Percentiles rank a stretch among this genome's conserved stretches.
Conservation (phyloP, 1,140 invertebrate species). For the Samia ricini region DNA sequence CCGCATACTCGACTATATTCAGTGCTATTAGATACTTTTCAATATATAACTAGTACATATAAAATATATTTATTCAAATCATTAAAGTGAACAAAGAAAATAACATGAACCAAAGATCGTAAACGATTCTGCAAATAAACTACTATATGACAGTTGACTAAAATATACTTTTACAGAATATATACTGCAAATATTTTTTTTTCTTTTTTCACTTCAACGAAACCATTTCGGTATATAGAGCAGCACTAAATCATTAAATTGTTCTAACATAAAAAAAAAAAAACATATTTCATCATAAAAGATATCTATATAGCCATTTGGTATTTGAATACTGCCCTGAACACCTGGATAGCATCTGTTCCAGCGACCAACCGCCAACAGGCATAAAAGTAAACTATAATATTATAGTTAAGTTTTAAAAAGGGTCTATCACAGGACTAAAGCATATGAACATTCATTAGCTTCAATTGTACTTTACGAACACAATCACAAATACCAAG, state of each 20-base stretch:
- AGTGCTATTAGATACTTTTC: background rate
- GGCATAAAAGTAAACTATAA: background rate
- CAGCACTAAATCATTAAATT: conserved; percentile 17
- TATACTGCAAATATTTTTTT: background rate
- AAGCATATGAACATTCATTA: background rate
- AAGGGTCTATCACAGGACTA: background rate
- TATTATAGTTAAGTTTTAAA: background rate
- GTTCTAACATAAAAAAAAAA: conserved; percentile 22
- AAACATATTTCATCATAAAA: conserved; percentile 41
- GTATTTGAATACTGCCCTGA: conserved; percentile 66
- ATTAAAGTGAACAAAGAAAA: conserved; percentile 21
- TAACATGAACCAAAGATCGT: background rate
- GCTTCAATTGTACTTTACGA: background rate
- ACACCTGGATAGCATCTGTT: conserved; percentile 27
- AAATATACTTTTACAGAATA: background rate
- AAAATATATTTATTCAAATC: conserved; percentile 14
- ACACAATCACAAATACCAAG: background rate
- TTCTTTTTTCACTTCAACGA: conserved; percentile 19
- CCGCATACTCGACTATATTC: background rate
- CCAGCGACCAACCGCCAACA: conserved; percentile 16
- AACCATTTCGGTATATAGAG: conserved; percentile 5
- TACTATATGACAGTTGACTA: background rate
- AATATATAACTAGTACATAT: conserved; percentile 14
- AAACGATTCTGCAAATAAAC: background rate
- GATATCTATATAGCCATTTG: conserved; percentile 62